A percentile compares a stretch with the other conserved stretches of the same genome.
Evolutionary conservation across 2,113 vertebrate genomes (phyloP).

Genomic region (Columbina picui): DNA sequence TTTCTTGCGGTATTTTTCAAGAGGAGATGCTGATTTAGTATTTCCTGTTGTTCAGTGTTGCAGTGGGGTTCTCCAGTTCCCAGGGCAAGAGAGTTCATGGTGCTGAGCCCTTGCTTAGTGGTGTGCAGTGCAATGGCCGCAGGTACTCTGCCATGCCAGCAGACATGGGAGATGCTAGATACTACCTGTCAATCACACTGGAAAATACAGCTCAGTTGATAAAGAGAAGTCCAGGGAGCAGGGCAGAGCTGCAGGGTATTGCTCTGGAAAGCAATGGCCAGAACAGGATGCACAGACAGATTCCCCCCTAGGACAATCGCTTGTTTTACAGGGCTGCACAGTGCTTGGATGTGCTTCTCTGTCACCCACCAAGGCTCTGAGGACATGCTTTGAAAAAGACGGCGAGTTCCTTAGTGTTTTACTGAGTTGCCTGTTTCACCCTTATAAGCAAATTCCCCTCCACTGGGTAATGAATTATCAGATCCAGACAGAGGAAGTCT

Average conservation of each 20-base stretch:
- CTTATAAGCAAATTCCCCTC: neutral
- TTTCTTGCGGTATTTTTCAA: constrained; percentile 33
- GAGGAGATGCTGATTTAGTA: constrained; percentile 44
- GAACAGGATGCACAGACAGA: neutral
- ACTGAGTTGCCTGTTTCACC: neutral
- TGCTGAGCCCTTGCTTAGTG: neutral
- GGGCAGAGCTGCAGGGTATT: neutral
- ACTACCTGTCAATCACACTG: neutral
- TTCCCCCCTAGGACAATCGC: neutral
- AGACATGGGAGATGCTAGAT: neutral
- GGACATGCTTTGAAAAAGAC: neutral
- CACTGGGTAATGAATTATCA: constrained; percentile 3
- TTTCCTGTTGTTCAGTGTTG: constrained; percentile 42
- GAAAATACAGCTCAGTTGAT: neutral
- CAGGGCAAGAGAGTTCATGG: neutral
- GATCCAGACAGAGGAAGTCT: constrained; percentile 50
- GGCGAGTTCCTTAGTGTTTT: neutral
- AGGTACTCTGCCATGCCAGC: fast-evolving
- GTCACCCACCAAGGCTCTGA: neutral
- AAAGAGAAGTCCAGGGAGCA: neutral
- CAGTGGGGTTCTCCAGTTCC: neutral
- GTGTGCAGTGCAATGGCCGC: neutral
- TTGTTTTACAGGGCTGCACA: neutral
- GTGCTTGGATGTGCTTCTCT: neutral
- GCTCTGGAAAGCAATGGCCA: neutral